Percentiles rank a stretch among this genome's conserved stretches.
These are phyloP conservation scores for Camelus dromedarius DNA, from an alignment of 2,113 vertebrate genomes.

Conservation along the genomic window DNA sequence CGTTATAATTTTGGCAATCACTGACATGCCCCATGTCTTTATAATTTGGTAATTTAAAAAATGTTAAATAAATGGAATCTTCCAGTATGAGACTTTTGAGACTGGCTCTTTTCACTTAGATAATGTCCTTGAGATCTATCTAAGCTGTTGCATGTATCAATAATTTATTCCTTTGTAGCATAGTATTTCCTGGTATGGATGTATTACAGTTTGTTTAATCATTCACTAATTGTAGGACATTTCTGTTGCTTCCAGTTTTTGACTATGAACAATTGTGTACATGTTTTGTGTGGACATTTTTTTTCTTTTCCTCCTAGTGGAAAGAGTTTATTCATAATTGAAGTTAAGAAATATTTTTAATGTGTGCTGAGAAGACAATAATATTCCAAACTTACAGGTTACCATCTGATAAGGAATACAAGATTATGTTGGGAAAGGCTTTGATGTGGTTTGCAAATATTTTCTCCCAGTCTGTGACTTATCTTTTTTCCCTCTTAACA, in stretches of 20 bases:
- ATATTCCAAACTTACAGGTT: slow-evolving; percentile 59
- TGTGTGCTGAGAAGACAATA: slow-evolving; percentile 78
- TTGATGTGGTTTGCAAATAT: slow-evolving; percentile 24
- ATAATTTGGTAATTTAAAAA: background rate
- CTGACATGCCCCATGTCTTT: background rate
- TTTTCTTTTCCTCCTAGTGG: slow-evolving; percentile 14
- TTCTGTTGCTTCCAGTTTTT: background rate
- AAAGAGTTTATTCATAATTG: slow-evolving; percentile 73
- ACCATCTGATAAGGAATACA: slow-evolving; percentile 58
- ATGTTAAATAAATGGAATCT: background rate
- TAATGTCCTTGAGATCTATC: background rate
- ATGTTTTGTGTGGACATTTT: background rate
- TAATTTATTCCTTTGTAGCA: background rate
- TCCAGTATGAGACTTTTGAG: background rate
- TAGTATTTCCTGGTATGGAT: background rate
- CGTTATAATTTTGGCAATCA: background rate
- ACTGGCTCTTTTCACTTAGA: background rate
- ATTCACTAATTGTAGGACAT: background rate
- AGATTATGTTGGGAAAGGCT: slow-evolving; percentile 41
- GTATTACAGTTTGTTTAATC: background rate
- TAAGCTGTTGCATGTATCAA: too few species aligned
- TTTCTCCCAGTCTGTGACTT: background rate
- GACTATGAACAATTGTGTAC: background rate
- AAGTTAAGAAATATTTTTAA: slow-evolving; percentile 68
- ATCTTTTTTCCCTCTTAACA: background rate